Conservation (phyloP, 2,888 invertebrate genomes). For the Mythimna loreyi region DNA sequence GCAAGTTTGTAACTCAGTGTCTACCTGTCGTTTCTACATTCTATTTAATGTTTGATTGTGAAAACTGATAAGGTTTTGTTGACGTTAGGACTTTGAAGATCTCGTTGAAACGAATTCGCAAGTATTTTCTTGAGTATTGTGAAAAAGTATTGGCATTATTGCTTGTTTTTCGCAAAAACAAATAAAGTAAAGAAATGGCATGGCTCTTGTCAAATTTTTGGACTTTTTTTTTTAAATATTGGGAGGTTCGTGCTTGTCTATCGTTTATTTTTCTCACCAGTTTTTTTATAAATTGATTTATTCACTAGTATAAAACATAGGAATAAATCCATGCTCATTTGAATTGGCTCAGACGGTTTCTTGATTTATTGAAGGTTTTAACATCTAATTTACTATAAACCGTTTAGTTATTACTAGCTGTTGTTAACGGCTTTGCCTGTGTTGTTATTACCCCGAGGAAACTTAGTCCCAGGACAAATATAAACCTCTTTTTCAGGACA, state of each 20-base stretch:
- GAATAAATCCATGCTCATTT: conserved; percentile 24
- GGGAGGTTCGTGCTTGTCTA: conserved; percentile 7
- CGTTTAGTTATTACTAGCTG: conserved; percentile 27
- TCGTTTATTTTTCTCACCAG: not conserved
- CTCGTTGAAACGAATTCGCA: conserved; percentile 19
- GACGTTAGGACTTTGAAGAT: conserved; percentile 46
- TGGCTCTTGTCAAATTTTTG: not conserved
- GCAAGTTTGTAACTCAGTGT: conserved; percentile 64
- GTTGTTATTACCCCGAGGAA: too few relatives aligned
- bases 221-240: conserved; percentile 7
- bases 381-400: conserved; percentile 28
- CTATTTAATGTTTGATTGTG: conserved; percentile 78
- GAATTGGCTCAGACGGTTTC: conserved; percentile 35
- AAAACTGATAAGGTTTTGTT: conserved; percentile 71
- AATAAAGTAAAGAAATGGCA: not conserved
- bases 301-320: conserved; percentile 12
- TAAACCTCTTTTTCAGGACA: too few relatives aligned
- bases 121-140: not conserved
- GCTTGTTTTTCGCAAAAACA: not conserved
- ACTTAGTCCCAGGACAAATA: too few relatives aligned
- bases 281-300: conserved; percentile 15
- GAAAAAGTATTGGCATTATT: not conserved
- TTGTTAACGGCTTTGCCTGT: too few relatives aligned
- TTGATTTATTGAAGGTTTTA: conserved; percentile 52
- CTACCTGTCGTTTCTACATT: conserved; percentile 83